A percentile compares a stretch with the other conserved stretches of the same genome.
phyloP scores from a whole-genome alignment of 92 coral and sea anemone genomes.

The Phenganax stokvisi region DNA sequence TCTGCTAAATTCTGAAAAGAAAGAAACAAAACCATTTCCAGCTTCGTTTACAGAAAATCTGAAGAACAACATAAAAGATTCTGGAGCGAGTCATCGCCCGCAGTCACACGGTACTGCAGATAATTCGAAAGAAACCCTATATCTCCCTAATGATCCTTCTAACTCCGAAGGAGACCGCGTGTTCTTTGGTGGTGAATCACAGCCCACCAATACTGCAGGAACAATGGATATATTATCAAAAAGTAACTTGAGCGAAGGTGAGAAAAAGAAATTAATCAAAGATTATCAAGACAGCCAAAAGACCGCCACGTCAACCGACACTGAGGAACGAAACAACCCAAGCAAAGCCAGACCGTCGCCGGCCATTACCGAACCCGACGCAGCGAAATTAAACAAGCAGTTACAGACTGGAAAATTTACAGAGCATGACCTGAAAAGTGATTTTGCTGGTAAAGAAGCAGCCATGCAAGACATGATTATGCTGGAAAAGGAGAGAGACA shows the following conservation, averaged over 20 bases:
- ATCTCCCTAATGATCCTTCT: slow-evolving; percentile 17
- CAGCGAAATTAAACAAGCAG: background rate
- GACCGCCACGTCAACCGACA: background rate
- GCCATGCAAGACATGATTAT: slow-evolving; percentile 34
- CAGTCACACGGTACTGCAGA: slow-evolving; percentile 5
- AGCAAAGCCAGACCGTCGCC: background rate
- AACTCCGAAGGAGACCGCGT: slow-evolving; percentile 26
- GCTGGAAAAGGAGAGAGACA: slow-evolving; percentile 21
- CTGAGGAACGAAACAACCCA: background rate
- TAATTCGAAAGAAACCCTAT: slow-evolving; percentile 19
- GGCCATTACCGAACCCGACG: background rate
- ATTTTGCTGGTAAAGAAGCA: slow-evolving; percentile 35
- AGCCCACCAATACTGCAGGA: slow-evolving; percentile 5
- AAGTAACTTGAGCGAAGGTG: slow-evolving; percentile 29
- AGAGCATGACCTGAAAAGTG: slow-evolving; percentile 26
- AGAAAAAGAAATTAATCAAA: slow-evolving; percentile 25
- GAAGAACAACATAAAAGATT: background rate
- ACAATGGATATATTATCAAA: slow-evolving; percentile 27
- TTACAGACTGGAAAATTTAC: slow-evolving; percentile 11
- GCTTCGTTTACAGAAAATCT: background rate
- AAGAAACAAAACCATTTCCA: slow-evolving; percentile 25
- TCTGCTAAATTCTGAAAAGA: slow-evolving; percentile 25
- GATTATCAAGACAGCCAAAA: slow-evolving; percentile 7
- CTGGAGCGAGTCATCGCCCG: slow-evolving; percentile 9
- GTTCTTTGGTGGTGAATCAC: slow-evolving; percentile 3